These are phyloP conservation scores for Sipha flava DNA, from an alignment of 1,140 invertebrate species.

Conservation along the genomic window DNA sequence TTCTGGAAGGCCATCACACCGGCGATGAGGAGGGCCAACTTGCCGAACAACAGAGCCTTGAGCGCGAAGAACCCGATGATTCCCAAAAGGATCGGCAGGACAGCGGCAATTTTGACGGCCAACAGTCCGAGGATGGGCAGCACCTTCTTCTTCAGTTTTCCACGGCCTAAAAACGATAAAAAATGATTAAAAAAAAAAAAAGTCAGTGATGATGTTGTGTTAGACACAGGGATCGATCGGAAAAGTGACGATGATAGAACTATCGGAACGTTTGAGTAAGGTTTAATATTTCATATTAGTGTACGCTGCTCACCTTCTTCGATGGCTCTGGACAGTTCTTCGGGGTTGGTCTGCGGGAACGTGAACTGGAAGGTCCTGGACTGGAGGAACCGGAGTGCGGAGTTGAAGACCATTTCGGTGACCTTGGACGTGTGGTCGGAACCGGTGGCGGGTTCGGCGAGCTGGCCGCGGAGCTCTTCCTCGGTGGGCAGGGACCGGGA, in stretches of 20 bases:
- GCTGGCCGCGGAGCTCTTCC: constrained; percentile 47
- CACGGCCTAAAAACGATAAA: constrained; percentile 53
- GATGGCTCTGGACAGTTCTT: constrained; percentile 50
- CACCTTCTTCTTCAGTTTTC: constrained; percentile 62
- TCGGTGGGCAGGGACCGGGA: constrained; percentile 48
- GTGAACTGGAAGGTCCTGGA: constrained; percentile 70
- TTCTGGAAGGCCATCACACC: constrained; percentile 59
- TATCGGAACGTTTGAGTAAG: no score
- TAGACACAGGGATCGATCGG: no score
- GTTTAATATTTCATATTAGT: neutral
- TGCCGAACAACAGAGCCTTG: constrained; percentile 65
- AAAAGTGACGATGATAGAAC: no score
- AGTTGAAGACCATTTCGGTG: constrained; percentile 56
- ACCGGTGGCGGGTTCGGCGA: constrained; percentile 48
- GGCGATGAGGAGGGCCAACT: constrained; percentile 62
- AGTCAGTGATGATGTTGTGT: no score
- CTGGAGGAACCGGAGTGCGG: constrained; percentile 62
- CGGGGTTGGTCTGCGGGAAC: constrained; percentile 52
- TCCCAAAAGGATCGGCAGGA: constrained; percentile 58
- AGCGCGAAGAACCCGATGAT: constrained; percentile 59
- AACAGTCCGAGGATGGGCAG: constrained; percentile 55
- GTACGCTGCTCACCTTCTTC: constrained; percentile 50
- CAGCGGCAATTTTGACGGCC: constrained; percentile 58
- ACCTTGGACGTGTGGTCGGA: constrained; percentile 47
- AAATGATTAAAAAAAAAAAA: no score